Conservation (phyloP, 2,113 vertebrate genomes). For the Podarcis raffonei region DNA sequence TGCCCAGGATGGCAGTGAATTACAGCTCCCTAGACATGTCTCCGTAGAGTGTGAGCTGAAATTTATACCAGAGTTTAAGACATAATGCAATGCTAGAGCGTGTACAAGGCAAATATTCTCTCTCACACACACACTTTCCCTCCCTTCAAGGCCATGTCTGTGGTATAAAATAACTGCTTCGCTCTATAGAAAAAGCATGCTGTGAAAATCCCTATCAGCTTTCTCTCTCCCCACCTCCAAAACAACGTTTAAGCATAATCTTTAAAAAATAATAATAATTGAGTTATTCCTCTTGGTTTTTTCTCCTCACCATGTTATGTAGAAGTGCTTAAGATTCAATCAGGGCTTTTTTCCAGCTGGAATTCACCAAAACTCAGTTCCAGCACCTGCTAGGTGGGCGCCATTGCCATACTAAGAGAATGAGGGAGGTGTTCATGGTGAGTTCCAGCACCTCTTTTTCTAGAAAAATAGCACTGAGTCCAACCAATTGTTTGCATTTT, state of each 20-base stretch:
- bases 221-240: neutral
- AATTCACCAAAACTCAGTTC: too few species aligned
- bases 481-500: neutral
- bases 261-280: neutral
- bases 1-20: constrained; percentile 53
- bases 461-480: too few species aligned
- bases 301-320: neutral
- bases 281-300: too few species aligned
- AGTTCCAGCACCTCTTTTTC: too few species aligned
- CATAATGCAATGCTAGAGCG: constrained; percentile 35
- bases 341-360: too few species aligned
- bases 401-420: too few species aligned
- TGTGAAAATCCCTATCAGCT: neutral
- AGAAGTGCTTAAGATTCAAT: neutral
- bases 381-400: too few species aligned
- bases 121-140: neutral
- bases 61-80: constrained; percentile 46
- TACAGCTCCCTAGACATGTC: constrained; percentile 44
- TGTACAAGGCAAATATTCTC: constrained; percentile 32
- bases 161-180: constrained; percentile 31
- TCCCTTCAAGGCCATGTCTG: constrained; percentile 24
- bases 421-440: too few species aligned
- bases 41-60: constrained; percentile 49
- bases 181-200: constrained; percentile 28
- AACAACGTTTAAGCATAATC: neutral